Evolutionary conservation across 1,140 invertebrate species (phyloP), one percentile per base, ranked within the genome.

Genomic region (Euura lappo): DNA sequence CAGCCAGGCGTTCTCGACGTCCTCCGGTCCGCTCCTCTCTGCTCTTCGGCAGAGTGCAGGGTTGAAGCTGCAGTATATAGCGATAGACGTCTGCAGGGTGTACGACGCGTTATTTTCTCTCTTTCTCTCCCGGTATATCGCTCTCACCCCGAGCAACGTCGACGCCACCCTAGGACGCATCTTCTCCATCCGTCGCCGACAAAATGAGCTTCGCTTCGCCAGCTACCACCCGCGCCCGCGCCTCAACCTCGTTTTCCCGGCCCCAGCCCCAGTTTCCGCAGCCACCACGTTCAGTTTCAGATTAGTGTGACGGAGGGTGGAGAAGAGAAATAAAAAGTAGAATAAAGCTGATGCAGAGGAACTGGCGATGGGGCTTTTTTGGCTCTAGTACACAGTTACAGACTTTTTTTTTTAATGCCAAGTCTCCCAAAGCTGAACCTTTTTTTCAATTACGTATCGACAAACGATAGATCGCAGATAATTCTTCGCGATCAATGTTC

Each of bases 141-240:
- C 51, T 28, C 28, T 28, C 28, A 28, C 51, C 51, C 51, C 51
- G 51, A 60, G 51, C 51, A 8, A 60, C 8, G 6, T 11, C 51
- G 51, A 60, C 51, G 51, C 51, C 51, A 60, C 51, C 51, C 51
- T n/a, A n/a, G 51, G 51, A 60, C 51, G 10, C 51, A 11, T 60
- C 79, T 76, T 72, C 78, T 77, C 78, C 79, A 82, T 83, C 80
- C 79, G 75, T 79, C 75, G 80, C 85, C 84, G 81, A 83, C 84
- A 85, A 86, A 86, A 86, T 86, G 85, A 86, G 84, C 84, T 83
- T 85, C 85, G 84, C 82, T 83, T 83, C 80, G 80, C 78, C 81
- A 79, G 76, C 78, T 80, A 79, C 74, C 60, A 10, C 8, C 60
- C 60, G 13, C 8, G 8, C 13, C 8, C 66, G 28, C 10, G 10